These are phyloP conservation scores for Polydrusus tereticollis DNA, from an alignment of 2,888 invertebrate species.

Conservation along the genomic window DNA sequence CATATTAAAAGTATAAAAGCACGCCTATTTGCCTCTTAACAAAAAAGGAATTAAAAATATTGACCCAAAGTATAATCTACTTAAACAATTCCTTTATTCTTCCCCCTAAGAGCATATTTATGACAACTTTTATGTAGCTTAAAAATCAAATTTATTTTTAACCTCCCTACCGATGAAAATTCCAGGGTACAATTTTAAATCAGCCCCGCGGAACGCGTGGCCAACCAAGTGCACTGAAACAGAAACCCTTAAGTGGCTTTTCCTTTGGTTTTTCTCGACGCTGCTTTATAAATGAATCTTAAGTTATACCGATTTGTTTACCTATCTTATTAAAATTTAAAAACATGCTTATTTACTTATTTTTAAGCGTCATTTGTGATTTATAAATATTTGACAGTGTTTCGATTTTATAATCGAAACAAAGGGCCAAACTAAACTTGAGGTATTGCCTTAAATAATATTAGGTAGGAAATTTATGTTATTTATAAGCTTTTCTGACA, in stretches of 20 bases:
- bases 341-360: no score
- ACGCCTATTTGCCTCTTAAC: conserved; percentile 22
- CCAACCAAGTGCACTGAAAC: conserved; percentile 60
- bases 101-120: conserved; percentile 47
- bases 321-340: conserved; percentile 34
- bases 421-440: no score
- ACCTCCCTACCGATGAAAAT: conserved; percentile 49
- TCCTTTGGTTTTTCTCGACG: conserved; percentile 61
- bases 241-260: conserved; percentile 63
- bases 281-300: conserved; percentile 58
- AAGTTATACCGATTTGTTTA: conserved; percentile 57
- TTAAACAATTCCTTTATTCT: conserved; percentile 49
- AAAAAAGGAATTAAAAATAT: conserved; percentile 42
- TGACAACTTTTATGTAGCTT: conserved; percentile 51
- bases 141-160: conserved; percentile 53
- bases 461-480: background rate
- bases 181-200: conserved; percentile 48
- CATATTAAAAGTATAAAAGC: no score
- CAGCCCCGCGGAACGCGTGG: conserved; percentile 51
- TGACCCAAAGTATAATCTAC: conserved; percentile 46
- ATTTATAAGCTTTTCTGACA: no score
- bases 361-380: no score
- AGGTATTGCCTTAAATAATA: no score
- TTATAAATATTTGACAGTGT: no score
- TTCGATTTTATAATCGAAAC: no score